Base-by-base conservation (phyloP, 2,113 vertebrate species). In the Platycercus adscitus region DNA sequence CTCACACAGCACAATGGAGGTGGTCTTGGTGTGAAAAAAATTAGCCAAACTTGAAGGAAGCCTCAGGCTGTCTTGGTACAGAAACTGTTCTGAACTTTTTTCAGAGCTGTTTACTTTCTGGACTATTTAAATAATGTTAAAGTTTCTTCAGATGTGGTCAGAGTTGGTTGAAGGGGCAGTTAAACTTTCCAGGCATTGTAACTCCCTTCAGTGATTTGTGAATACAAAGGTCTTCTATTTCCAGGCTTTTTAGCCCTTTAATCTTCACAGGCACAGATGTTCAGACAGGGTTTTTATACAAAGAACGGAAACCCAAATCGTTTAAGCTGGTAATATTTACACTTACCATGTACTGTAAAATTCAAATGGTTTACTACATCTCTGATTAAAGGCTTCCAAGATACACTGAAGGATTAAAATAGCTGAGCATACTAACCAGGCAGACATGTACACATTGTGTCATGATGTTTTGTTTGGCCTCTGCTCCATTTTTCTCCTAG, bases 221-320 rank as follows among this genome's bases (percentile, higher is more conserved):
- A 93, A 94, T 92, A 93, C 93, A 94, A 93, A 95, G 84, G 81
- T 97, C 95, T 88, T 91, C 96, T 97, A 49, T 97, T 97, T 97
- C 93, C 93, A 93, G 79, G 80, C 82, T 83, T 95, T 88, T 73
- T 47, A 78, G 72, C 66, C 72, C 90, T 97, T 96, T 96, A 90
- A 93, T 91, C 94, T 91, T 93, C 90, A 56, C 81, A 80, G 82
- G 69, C 86, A 69, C 95, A 95, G 86, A 93, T 97, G 95, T 97
- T 97, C 81, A 73, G 66, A 41, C 66, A 81, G 79, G 86, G 69
- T 65, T 93, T 81, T 96, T 96, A 92, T 86, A 97, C 94, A 96
- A 89, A 80, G 84, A 79, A 39, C 15, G 56, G 95, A 96, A 97
- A 89, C 81, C 63, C 60, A 91, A 90, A 93, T 89, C 26, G 7